A percentile compares a stretch with the other conserved stretches of the same genome.
Evolutionary conservation across 2,113 vertebrate species (phyloP).

Genomic region (Rhizomys pruinosus): DNA sequence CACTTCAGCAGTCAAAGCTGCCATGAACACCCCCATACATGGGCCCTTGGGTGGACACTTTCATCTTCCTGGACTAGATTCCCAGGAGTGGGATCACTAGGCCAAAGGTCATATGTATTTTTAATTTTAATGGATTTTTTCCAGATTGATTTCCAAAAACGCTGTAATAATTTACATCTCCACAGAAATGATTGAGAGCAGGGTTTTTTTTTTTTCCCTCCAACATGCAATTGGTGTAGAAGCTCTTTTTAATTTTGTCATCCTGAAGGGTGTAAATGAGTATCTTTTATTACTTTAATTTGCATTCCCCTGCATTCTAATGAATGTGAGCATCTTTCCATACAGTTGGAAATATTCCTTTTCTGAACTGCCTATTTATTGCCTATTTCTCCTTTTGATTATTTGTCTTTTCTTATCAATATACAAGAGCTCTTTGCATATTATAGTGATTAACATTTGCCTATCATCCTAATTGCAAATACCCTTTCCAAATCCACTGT

Average conservation of each 20-base stretch:
- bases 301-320: slow-evolving; percentile 53
- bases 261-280: neutral
- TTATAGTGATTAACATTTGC: slow-evolving; percentile 44
- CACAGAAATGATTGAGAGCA: slow-evolving; percentile 23
- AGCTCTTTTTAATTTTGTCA: slow-evolving; percentile 27
- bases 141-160: slow-evolving; percentile 66
- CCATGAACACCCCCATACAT: neutral
- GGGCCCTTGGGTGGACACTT: neutral
- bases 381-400: slow-evolving; percentile 30
- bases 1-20: neutral
- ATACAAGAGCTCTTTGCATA: slow-evolving; percentile 56
- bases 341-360: slow-evolving; percentile 35
- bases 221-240: neutral
- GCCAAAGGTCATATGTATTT: slow-evolving; percentile 70
- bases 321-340: slow-evolving; percentile 37
- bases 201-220: rapidly evolving
- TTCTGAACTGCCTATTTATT: slow-evolving; percentile 2
- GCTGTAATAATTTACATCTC: slow-evolving; percentile 55
- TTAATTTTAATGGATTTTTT: slow-evolving; percentile 71
- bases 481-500: slow-evolving; percentile 5
- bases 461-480: slow-evolving; percentile 41
- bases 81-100: slow-evolving; percentile 23
- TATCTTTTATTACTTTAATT: slow-evolving; percentile 56
- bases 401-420: slow-evolving; percentile 39
- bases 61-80: slow-evolving; percentile 25